phyloP scores from a whole-genome alignment of 2,797 vertebrate genomes.

The Sebastiscus albofasciatus region DNA sequence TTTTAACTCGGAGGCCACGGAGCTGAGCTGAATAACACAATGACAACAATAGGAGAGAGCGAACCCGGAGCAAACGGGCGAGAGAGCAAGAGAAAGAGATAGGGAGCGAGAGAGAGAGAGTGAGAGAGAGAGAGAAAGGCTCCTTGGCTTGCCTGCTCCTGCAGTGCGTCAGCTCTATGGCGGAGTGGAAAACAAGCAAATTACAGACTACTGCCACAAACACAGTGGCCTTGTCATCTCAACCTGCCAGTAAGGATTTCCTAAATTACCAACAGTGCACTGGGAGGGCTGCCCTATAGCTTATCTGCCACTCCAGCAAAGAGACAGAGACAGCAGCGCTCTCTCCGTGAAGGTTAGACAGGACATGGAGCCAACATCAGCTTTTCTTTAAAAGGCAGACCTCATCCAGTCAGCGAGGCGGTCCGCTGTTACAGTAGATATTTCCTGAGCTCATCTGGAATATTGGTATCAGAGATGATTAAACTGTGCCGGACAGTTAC shows the following conservation, averaged over 20 bases:
- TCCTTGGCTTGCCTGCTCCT: slow-evolving; percentile 68
- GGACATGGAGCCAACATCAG: slow-evolving; percentile 9
- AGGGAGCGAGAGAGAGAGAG: slow-evolving; percentile 51
- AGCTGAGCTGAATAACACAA: slow-evolving; percentile 68
- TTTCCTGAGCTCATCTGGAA: not conserved
- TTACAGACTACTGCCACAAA: slow-evolving; percentile 81
- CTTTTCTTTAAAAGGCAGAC: not conserved
- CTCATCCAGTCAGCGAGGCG: not conserved
- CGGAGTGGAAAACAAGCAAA: slow-evolving; percentile 85
- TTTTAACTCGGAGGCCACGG: slow-evolving; percentile 74
- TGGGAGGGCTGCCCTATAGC: slow-evolving; percentile 76
- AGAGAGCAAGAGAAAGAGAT: slow-evolving; percentile 48
- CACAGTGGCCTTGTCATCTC: slow-evolving; percentile 86
- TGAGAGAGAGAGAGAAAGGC: slow-evolving; percentile 35
- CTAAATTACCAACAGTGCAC: slow-evolving; percentile 82
- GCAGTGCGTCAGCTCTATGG: slow-evolving; percentile 80
- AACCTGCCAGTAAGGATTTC: slow-evolving; percentile 85
- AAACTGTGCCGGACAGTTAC: not conserved
- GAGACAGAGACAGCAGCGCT: not conserved
- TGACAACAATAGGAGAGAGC: slow-evolving; percentile 69
- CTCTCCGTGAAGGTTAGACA: slow-evolving; percentile 8
- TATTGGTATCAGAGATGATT: not conserved
- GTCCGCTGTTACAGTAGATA: not conserved
- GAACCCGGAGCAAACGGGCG: slow-evolving; percentile 11
- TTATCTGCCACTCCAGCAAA: slow-evolving; percentile 68